A percentile compares a stretch with the other conserved stretches of the same genome.
Evolutionary conservation across 2,113 vertebrate species (phyloP).

Genomic region (Lutjanus erythropterus): DNA sequence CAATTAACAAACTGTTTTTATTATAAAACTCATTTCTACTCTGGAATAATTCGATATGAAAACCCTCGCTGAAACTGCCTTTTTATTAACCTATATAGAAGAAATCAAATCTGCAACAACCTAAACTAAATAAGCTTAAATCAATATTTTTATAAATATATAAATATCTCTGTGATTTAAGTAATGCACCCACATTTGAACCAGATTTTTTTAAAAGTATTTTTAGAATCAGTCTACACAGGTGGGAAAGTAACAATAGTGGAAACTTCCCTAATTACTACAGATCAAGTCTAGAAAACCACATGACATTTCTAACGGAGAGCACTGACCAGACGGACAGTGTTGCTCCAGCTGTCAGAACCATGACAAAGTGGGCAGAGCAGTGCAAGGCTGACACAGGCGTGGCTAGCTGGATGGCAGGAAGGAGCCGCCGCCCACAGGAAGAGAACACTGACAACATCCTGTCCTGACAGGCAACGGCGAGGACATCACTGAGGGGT

Average conservation of each 20-base stretch:
- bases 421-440: slow-evolving; percentile 94
- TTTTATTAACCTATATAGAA: not conserved
- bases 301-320: too few species aligned
- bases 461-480: slow-evolving; percentile 93
- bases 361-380: slow-evolving; percentile 94
- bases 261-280: not conserved
- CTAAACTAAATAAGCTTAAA: not conserved
- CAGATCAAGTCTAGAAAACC: not conserved
- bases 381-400: slow-evolving; percentile 93
- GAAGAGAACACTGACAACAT: slow-evolving; percentile 93
- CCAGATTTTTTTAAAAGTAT: too few species aligned
- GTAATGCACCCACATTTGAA: not conserved
- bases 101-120: not conserved
- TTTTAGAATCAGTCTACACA: not conserved
- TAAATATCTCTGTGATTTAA: not conserved
- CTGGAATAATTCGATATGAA: not conserved
- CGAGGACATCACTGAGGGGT: slow-evolving; percentile 89
- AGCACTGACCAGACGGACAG: slow-evolving; percentile 93
- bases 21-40: not conserved
- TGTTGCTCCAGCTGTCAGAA: slow-evolving; percentile 90
- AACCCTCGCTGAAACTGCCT: not conserved
- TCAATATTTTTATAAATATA: not conserved
- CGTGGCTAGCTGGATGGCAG: slow-evolving; percentile 91
- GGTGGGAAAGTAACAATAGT: not conserved
- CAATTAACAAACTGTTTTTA: not conserved